A percentile compares a stretch with the other conserved stretches of the same genome.
Evolutionary conservation across 2,113 vertebrate species (phyloP).

Genomic region (Dissostichus mawsoni): DNA sequence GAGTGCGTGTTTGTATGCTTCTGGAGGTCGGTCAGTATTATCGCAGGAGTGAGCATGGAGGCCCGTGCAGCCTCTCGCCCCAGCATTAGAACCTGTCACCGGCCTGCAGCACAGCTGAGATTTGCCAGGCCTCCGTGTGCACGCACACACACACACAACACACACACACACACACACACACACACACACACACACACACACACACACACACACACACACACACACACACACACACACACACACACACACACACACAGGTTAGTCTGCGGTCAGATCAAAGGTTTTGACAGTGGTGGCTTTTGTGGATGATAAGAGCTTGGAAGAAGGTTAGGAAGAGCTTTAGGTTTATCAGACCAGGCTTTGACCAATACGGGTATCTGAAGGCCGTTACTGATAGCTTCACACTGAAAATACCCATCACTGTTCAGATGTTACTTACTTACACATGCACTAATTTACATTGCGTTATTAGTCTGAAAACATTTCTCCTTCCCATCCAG

Average conservation of each 20-base stretch:
- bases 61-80: constrained; percentile 76
- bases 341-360: constrained; percentile 55
- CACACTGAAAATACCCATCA: neutral
- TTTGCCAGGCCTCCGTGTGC: constrained; percentile 56
- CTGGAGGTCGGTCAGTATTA: constrained; percentile 63
- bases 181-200: neutral
- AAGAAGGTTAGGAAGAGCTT: constrained; percentile 65
- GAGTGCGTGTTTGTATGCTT: constrained; percentile 52
- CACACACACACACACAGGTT: constrained; percentile 37
- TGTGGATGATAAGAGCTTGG: constrained; percentile 87
- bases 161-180: neutral
- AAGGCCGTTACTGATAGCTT: constrained; percentile 42
- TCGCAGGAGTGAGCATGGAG: constrained; percentile 65
- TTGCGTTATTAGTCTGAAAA: neutral
- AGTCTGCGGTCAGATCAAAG: constrained; percentile 91
- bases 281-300: constrained; percentile 81
- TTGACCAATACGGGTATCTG: constrained; percentile 42
- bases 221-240: constrained; percentile 28
- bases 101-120: constrained; percentile 61
- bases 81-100: constrained; percentile 79
- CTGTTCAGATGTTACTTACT: neutral
- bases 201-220: constrained; percentile 24
- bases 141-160: neutral
- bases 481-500: neutral
- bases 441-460: too few species aligned